A percentile compares a stretch with the other conserved stretches of the same genome.
Conservation (phyloP, 1,140 invertebrate species). For the Eumaeus atala region DNA sequence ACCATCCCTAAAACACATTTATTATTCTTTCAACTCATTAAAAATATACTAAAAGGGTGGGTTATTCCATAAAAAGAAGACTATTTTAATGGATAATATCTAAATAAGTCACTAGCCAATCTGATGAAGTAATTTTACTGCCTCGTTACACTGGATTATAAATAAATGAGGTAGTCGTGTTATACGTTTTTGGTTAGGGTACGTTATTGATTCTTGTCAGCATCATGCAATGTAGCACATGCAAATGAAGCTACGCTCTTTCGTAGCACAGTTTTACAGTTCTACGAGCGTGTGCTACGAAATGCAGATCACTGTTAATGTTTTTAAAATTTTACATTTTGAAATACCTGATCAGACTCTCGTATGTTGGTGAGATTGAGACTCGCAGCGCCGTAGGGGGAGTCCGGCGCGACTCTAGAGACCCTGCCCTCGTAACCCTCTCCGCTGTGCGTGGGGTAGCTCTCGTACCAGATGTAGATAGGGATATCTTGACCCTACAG, state of each 20-base stretch:
- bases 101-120: too few species aligned
- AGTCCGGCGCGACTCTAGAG: constrained; percentile 88
- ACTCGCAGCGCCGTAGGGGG: constrained; percentile 90
- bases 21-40: background rate
- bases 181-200: too few species aligned
- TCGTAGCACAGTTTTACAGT: background rate
- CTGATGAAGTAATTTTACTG: too few species aligned
- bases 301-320: too few species aligned
- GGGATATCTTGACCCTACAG: constrained; percentile 92
- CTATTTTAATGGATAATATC: too few species aligned
- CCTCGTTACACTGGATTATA: too few species aligned
- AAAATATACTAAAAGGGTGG: background rate
- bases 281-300: too few species aligned
- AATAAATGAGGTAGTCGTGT: too few species aligned
- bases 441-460: constrained; percentile 94
- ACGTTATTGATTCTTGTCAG: too few species aligned
- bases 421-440: constrained; percentile 94
- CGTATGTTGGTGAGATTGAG: constrained; percentile 95
- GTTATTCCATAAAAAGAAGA: too few species aligned
- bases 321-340: too few species aligned
- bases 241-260: background rate
- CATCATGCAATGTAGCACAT: too few species aligned
- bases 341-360: constrained; percentile 85
- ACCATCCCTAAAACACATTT: constrained; percentile 82
- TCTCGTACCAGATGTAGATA: constrained; percentile 98